phyloP scores from a whole-genome alignment of 2,797 vertebrate genomes.

The Arremon brunneinucha region DNA sequence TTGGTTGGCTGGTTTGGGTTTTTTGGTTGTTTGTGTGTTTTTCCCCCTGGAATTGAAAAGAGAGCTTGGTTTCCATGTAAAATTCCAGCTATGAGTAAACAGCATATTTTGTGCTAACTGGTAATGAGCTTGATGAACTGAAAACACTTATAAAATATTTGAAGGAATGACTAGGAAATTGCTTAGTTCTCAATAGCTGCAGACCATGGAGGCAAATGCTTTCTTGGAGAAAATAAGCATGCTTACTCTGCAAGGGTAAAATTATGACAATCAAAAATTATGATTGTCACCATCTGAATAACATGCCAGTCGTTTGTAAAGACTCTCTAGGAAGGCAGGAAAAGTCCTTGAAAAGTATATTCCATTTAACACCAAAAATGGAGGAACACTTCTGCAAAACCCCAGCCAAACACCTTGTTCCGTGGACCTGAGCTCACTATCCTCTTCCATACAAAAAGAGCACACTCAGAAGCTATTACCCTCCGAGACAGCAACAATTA shows the following conservation, averaged over 20 bases:
- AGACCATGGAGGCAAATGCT: neutral
- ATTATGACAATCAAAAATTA: neutral
- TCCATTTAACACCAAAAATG: neutral
- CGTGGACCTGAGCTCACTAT: neutral
- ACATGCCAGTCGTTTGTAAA: neutral
- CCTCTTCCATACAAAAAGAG: neutral
- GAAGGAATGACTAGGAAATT: neutral
- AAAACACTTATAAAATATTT: neutral
- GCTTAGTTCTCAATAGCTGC: neutral
- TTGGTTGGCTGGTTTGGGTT: neutral
- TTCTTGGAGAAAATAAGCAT: neutral
- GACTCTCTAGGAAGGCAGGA: neutral
- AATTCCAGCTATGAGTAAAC: neutral
- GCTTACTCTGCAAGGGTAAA: neutral
- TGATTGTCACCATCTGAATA: neutral
- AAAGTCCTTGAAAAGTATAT: neutral
- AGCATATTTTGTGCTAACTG: neutral
- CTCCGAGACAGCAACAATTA: neutral
- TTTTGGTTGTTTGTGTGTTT: neutral
- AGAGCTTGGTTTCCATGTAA: neutral
- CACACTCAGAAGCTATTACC: neutral
- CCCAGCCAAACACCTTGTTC: neutral
- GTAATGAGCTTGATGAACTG: neutral
- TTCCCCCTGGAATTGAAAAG: neutral
- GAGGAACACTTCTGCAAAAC: neutral